Evolutionary conservation across 2,113 vertebrate species (phyloP), one percentile per base, ranked within the genome.

Genomic region (Agelaius phoeniceus): DNA sequence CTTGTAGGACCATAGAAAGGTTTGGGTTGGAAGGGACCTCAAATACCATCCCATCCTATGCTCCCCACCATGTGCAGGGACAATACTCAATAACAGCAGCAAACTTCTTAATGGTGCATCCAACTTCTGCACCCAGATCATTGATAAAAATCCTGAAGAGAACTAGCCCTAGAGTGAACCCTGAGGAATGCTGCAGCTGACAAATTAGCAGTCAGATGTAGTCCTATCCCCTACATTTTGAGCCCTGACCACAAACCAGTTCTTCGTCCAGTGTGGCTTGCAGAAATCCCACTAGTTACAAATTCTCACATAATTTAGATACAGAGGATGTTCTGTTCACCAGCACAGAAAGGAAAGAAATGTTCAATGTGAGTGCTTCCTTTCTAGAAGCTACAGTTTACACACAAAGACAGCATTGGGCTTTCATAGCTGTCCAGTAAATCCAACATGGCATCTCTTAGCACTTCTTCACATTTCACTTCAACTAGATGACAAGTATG

Each of bases 1-100:
- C 10, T 57, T 0, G 0, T 23, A 73, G 30, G 15, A 27, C 22
- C 26, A 57, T 9, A 23, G 35, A 43, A 51, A 65, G 4, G 3
- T 37, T 43, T 73, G 12, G 5, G 14, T 51, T 27, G 22, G 59
- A 66, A 51, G 18, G 14, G 18, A 66, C 22, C 8, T 14, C 27
- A 74, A 37, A 66, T 11, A 33, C 37, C 15, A 16, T 35, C 11
- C 21, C 3, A 2, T 65, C 26, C 11, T 33, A 33, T 49, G 37
- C 0, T 6, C 22, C 10, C 22, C 33, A 35, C 9, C 31, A 35
- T 22, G 11, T 35, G 16, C 21, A 63, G 21, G 11, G 26, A 27
- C 49, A 72, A 31, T 27, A 13, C 14, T 3, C 8, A 43, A 3
- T 33, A 31, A 24, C 54, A 84, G 3, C 44, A 63, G 31, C 23